Base-by-base conservation (phyloP, 2,113 vertebrate genomes). In the Tricholaema leucomelas region DNA sequence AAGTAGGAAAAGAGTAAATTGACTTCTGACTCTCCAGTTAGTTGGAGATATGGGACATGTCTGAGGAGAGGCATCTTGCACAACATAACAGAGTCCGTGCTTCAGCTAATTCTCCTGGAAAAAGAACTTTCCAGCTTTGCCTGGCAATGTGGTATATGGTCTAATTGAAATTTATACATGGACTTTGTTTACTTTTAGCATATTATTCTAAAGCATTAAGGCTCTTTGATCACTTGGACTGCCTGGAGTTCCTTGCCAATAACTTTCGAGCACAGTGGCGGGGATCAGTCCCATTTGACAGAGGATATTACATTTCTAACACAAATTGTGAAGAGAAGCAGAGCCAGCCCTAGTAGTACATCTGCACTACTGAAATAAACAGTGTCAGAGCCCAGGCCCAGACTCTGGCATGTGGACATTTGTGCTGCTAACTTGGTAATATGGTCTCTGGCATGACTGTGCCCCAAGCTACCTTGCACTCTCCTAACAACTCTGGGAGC, bases 151-250 rank as follows among this genome's bases (percentile, higher is more conserved):
- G 20, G 18, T 85, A 25, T 54, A 74, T 10, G 9, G 55, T 30
- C 71, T 87, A 87, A 77, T 7, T 85, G 63, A 85, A 95, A 95
- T 87, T 35, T 1, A 85, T 67, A 75, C 25, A 61, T 52, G 64
- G 16, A 46, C 25, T 80, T 88, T 67, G 55, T 79, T 92, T 90
- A 84, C 60, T 87, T 95, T 95, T 73, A 88, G 71, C 20, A 93
- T 84, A 77, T 89, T 95, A 89, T 95, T 77, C 81, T 80, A 89
- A 87, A 28, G 55, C 6, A 9, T 89, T 91, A 87, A 92, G 75
- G 42, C 42, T 38, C 79, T 96, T 93, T 95, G 87, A 89, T 93
- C 81, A 70, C 0, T 0, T 15, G 70, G 67, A 64, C 71, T 77
- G 64, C 67, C 61, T 42, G 40, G 17, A 73, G 64, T 21, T 73